Percentiles rank a stretch among this genome's conserved stretches.
Conservation (phyloP, 2,113 vertebrate species). For the Diphyllodes magnificus region DNA sequence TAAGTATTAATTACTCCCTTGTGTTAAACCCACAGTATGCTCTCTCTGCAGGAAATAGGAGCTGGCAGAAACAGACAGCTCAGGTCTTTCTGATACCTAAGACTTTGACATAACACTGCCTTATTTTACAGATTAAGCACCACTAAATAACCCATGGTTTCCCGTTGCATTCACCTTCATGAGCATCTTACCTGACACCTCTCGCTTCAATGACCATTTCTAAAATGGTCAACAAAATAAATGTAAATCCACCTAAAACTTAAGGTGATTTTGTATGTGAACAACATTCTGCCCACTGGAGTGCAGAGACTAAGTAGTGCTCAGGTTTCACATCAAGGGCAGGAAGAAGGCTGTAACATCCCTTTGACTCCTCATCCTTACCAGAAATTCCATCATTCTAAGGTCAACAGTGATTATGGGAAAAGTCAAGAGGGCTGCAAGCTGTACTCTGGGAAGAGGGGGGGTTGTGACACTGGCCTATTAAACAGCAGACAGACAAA, state of each 20-base stretch:
- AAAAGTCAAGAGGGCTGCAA: background rate
- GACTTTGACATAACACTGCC: background rate
- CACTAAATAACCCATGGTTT: background rate
- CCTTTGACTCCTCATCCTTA: background rate
- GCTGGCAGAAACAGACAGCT: background rate
- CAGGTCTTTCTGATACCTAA: background rate
- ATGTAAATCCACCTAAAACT: background rate
- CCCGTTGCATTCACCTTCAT: background rate
- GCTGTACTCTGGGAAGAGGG: background rate
- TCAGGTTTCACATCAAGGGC: background rate
- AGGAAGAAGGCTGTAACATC: background rate
- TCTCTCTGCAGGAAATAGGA: background rate
- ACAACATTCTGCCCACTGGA: background rate
- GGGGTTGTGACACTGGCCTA: background rate
- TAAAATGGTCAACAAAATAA: background rate
- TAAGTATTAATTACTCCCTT: background rate
- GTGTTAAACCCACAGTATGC: background rate
- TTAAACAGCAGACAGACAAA: background rate
- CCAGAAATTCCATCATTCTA: background rate
- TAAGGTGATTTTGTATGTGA: background rate
- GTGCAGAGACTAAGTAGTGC: background rate
- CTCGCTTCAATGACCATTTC: background rate
- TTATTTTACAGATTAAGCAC: background rate
- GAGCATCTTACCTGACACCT: rapidly evolving
- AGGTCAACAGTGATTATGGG: background rate